Conservation (phyloP, 2,888 invertebrate species). For the Alentia gelatinosa region DNA sequence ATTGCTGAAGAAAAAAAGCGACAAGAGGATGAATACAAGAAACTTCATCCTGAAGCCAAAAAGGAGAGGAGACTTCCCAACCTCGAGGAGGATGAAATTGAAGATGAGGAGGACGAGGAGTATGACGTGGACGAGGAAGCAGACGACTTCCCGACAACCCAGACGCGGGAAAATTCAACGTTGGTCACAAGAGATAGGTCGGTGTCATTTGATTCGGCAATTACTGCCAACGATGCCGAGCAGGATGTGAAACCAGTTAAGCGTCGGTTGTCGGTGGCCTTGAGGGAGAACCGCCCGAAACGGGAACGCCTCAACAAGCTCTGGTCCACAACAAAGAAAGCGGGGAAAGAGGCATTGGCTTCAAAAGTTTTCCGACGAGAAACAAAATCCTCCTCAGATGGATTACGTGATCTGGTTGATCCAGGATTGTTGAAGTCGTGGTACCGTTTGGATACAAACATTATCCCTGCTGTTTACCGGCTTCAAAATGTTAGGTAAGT, state of each 20-base stretch:
- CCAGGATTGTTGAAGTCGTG: conserved; percentile 56
- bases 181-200: background rate
- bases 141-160: background rate
- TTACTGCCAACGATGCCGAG: background rate
- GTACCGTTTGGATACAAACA: conserved; percentile 62
- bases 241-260: background rate
- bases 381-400: background rate
- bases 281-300: background rate
- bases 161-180: background rate
- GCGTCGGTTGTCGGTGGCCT: background rate
- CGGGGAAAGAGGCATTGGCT: background rate
- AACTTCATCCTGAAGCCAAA: background rate
- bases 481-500: conserved; percentile 62
- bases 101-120: conserved; percentile 34
- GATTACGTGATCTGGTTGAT: conserved; percentile 45
- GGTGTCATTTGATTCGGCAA: conserved; percentile 29
- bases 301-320: background rate
- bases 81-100: conserved; percentile 16
- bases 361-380: background rate
- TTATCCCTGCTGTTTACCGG: conserved; percentile 57
- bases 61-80: background rate
- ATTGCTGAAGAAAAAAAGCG: background rate
- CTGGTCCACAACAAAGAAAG: background rate
- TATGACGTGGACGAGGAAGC: background rate
- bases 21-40: background rate